A percentile compares a stretch with the other conserved stretches of the same genome.
Evolutionary conservation across 2,888 invertebrate genomes (phyloP).

Genomic region (Polylopha cassiicola): DNA sequence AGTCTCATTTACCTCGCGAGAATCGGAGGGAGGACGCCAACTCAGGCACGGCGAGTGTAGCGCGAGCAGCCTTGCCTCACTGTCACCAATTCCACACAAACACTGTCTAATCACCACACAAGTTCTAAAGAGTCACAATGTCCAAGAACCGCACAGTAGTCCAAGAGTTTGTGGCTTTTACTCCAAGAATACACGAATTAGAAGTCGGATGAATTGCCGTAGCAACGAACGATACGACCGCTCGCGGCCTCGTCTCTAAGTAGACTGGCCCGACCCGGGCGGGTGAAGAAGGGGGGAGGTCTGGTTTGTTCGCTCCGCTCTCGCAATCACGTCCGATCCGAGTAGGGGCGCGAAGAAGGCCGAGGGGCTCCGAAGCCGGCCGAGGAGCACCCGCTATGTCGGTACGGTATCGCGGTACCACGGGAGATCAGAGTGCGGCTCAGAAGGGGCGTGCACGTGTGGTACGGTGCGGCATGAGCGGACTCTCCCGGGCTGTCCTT

Average conservation of each 20-base stretch:
- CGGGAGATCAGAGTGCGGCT: conserved; percentile 33
- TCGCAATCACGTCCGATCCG: conserved; percentile 53
- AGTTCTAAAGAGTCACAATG: conserved; percentile 33
- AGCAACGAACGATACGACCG: conserved; percentile 37
- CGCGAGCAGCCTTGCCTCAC: conserved; percentile 61
- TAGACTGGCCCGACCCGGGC: conserved; percentile 58
- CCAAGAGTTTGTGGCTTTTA: conserved; percentile 43
- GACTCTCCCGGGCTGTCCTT: conserved; percentile 20
- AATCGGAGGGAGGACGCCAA: conserved; percentile 65
- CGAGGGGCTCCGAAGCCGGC: conserved; percentile 47
- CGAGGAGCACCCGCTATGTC: conserved; percentile 48
- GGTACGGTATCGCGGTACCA: conserved; percentile 34
- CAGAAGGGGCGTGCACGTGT: conserved; percentile 27
- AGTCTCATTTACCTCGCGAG: conserved; percentile 69
- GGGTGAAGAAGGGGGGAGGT: conserved; percentile 43
- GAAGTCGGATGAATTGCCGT: conserved; percentile 52
- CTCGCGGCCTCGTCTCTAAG: conserved; percentile 44
- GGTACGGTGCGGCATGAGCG: conserved; percentile 25
- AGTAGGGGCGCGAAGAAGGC: conserved; percentile 49
- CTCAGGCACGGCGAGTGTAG: conserved; percentile 60
- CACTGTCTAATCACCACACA: conserved; percentile 44
- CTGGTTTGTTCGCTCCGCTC: conserved; percentile 39
- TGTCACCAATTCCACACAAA: conserved; percentile 56
- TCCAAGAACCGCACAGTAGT: conserved; percentile 38
- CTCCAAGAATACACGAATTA: conserved; percentile 57